A percentile compares a stretch with the other conserved stretches of the same genome.
phyloP scores from a whole-genome alignment of 2,888 invertebrate species.

The Cephus nigrinus region DNA sequence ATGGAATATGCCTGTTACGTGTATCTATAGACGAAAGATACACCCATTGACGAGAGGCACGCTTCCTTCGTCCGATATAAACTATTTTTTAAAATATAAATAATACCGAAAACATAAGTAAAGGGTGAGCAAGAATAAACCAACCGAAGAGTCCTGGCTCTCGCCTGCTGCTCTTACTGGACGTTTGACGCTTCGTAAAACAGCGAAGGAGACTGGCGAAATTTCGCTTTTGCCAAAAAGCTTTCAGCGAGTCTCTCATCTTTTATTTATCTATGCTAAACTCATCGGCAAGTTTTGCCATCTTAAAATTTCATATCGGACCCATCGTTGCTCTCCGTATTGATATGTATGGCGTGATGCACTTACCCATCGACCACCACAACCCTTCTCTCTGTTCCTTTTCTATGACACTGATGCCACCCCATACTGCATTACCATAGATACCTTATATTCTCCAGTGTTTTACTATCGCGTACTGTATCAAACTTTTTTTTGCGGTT shows the following conservation, averaged over 20 bases:
- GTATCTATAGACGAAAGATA: background rate
- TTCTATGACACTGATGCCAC: conserved; percentile 20
- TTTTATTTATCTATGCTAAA: conserved; percentile 61
- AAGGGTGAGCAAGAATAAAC: background rate
- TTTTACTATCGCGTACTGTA: background rate
- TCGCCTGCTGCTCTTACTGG: background rate
- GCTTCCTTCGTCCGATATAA: background rate
- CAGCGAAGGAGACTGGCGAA: background rate
- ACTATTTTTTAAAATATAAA: background rate
- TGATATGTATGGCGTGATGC: conserved; percentile 47
- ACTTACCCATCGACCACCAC: conserved; percentile 27
- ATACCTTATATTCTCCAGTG: background rate
- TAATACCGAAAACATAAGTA: too few relatives aligned
- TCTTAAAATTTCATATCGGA: conserved; percentile 54
- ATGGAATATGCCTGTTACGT: background rate
- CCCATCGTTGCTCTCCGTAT: conserved; percentile 29
- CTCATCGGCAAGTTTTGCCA: conserved; percentile 45
- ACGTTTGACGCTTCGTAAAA: background rate
- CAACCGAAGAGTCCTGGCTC: background rate
- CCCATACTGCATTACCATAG: background rate
- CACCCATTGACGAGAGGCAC: background rate
- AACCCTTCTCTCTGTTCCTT: conserved; percentile 43
- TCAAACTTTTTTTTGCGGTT: background rate
- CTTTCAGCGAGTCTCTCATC: conserved; percentile 33
- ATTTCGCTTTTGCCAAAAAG: background rate